These are phyloP conservation scores for Otocyon megalotis DNA, from an alignment of 2,113 vertebrate genomes.

Conservation along the genomic window DNA sequence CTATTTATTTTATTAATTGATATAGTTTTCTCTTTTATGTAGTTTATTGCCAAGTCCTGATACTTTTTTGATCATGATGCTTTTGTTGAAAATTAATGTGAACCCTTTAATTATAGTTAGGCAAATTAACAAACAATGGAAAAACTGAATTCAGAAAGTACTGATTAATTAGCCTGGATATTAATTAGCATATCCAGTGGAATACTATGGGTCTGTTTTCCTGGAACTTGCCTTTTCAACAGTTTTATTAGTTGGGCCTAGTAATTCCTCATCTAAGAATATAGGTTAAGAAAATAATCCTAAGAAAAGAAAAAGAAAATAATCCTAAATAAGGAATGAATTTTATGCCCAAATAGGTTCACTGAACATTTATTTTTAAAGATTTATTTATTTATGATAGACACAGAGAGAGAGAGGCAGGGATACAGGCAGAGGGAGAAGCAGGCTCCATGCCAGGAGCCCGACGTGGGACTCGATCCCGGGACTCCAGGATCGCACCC, in stretches of 20 bases:
- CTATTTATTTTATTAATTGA: background rate
- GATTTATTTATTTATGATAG: too few species aligned
- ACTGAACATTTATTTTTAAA: background rate
- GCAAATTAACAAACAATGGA: background rate
- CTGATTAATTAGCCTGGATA: background rate
- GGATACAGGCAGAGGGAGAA: too few species aligned
- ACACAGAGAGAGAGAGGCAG: too few species aligned
- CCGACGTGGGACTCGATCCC: too few species aligned
- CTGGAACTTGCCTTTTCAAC: background rate
- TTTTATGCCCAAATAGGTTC: background rate
- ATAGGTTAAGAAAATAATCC: background rate
- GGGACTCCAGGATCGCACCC: too few species aligned
- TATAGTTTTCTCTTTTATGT: background rate
- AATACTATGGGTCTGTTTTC: background rate
- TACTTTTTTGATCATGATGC: background rate
- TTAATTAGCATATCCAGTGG: background rate
- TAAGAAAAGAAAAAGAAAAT: background rate
- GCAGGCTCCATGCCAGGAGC: too few species aligned
- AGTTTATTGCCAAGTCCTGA: background rate
- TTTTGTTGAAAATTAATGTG: background rate
- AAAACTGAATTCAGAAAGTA: conserved; percentile 16
- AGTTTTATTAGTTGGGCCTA: background rate
- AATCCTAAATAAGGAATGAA: background rate
- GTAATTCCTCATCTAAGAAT: background rate
- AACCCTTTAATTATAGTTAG: background rate